Evolutionary conservation across 2,888 invertebrate species (phyloP).

Genomic region (Nemoura dubitans): DNA sequence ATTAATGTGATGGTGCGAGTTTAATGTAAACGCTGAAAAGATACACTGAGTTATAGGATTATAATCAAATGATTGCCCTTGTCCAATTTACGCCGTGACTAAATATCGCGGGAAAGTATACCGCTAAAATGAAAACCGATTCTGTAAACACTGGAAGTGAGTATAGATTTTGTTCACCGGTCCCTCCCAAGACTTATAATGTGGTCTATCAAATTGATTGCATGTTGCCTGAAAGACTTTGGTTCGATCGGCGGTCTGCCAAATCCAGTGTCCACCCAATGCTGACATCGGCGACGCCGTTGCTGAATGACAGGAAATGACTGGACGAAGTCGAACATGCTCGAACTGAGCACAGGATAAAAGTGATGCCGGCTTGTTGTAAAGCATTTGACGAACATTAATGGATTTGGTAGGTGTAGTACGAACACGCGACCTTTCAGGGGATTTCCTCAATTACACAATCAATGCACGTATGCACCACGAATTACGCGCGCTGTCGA

Average conservation of each 20-base stretch:
- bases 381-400: constrained; percentile 29
- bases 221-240: neutral
- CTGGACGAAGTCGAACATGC: constrained; percentile 8
- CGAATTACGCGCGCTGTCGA: neutral
- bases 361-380: neutral
- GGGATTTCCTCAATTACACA: constrained; percentile 37
- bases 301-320: constrained; percentile 27
- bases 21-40: neutral
- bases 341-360: neutral
- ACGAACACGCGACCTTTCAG: constrained; percentile 32
- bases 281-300: neutral
- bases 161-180: neutral
- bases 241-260: neutral
- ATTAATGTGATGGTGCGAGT: neutral
- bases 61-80: constrained; percentile 7
- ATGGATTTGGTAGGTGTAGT: constrained; percentile 32
- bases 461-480: constrained; percentile 9
- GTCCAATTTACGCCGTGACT: constrained; percentile 19
- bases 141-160: neutral
- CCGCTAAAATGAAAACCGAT: constrained; percentile 1
- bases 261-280: neutral
- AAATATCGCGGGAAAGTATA: constrained; percentile 29
- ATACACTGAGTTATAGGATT: neutral
- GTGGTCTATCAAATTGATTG: neutral
- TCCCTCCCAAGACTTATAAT: neutral